Evolutionary conservation across 2,797 vertebrate species (phyloP).

Genomic region (Schizothorax lantsangensis): DNA sequence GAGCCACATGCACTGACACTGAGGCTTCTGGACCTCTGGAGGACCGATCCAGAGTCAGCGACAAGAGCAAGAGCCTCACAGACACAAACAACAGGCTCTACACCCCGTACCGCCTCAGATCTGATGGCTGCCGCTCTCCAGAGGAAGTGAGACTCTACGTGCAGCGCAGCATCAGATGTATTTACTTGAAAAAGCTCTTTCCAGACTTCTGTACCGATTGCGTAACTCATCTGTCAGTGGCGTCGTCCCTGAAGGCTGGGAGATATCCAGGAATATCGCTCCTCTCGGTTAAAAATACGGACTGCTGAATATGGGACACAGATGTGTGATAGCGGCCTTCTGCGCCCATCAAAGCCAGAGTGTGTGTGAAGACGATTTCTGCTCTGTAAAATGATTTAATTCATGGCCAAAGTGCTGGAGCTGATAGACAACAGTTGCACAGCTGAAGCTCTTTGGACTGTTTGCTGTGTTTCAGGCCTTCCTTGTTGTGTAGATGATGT

Average conservation of each 20-base stretch:
- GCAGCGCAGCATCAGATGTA: conserved; percentile 71
- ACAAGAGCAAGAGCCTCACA: conserved; percentile 40
- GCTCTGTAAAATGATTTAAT: conserved; percentile 51
- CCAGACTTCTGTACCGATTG: conserved; percentile 71
- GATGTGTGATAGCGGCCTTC: conserved; percentile 41
- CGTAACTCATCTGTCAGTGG: conserved; percentile 55
- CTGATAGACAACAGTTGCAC: conserved; percentile 33
- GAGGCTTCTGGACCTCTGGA: conserved; percentile 49
- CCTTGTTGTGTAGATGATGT: conserved; percentile 55
- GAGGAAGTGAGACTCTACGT: conserved; percentile 40
- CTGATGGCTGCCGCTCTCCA: conserved; percentile 32
- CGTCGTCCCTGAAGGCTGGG: conserved; percentile 29
- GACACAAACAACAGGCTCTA: conserved; percentile 38
- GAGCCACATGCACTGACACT: conserved; percentile 30
- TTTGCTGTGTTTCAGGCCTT: conserved; percentile 48
- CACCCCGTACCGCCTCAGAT: conserved; percentile 29
- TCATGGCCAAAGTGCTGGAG: conserved; percentile 34
- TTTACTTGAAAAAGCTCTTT: conserved; percentile 76
- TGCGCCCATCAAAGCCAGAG: conserved; percentile 42
- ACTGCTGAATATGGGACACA: conserved; percentile 53
- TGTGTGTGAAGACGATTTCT: conserved; percentile 49
- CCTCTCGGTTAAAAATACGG: conserved; percentile 42
- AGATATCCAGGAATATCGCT: conserved; percentile 46
- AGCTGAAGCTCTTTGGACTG: conserved; percentile 31
- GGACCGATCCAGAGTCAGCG: conserved; percentile 44